Evolutionary conservation across 2,113 vertebrate species (phyloP), one percentile per base, ranked within the genome.

Genomic region (Dissostichus mawsoni): DNA sequence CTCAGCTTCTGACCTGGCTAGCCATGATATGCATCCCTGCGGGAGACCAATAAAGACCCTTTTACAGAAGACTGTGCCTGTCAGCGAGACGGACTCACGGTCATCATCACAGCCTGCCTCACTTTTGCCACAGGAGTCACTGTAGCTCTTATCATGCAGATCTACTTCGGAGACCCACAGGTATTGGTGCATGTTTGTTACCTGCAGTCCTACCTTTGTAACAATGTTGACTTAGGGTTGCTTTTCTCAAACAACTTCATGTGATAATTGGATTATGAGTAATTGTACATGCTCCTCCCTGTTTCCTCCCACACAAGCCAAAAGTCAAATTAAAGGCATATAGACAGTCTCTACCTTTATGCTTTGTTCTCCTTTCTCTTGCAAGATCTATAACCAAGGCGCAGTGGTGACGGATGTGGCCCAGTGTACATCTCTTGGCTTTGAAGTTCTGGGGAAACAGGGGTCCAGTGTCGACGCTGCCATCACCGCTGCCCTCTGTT

Each of bases 81-180:
- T 88, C 96, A 95, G 33, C 95, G 97, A 83, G 98, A 99, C 0
- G 97, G 97, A 53, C 94, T 99, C 67, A 99, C 97, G 0, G 95
- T 99, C 91, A 99, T 99, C 87, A 97, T 99, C 92, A 99, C 98
- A 0, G 98, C 98, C 85, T 98, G 98, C 86, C 95, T 99, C 80
- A 99, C 98, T 63, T 99, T 99, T 0, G 98, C 98, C 74, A 97
- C 93, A 0, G 98, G 97, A 0, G 97, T 99, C 90, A 99, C 98
- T 0, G 93, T 99, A 59, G 98, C 98, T 10, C 96, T 99, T 47
- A 95, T 99, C 83, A 96, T 99, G 96, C 98, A 99, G 94, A 98
- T 99, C 92, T 99, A 99, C 90, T 97, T 99, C 69, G 98, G 98
- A 67, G 97, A 98, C 84, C 97, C 97, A 50, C 98, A 99, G 97